Evolutionary conservation across 1,140 invertebrate genomes (phyloP), one percentile per base, ranked within the genome.

Genomic region (Ptiloglossa arizonensis): DNA sequence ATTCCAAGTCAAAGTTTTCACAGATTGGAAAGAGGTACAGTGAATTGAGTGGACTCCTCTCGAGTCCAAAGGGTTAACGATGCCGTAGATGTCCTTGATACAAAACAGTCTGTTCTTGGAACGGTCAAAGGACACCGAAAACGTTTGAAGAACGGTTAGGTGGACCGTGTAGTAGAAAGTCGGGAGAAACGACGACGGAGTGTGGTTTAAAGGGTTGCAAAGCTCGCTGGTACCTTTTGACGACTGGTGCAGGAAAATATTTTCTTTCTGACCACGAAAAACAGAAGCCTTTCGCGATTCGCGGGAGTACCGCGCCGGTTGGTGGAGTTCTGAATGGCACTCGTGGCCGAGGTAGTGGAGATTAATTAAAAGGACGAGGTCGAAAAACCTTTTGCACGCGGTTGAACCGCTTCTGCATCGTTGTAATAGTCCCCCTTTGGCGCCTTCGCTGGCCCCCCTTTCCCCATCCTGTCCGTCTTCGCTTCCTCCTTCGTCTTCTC

Each of bases 321-420:
- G 27, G 27, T 48, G 57, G 50, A 82, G 74, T 24, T 80, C 46
- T 74, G 75, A 79, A 75, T 83, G 81, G 79, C 72, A 83, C 82
- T 83, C 76, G 81, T 66, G 76, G 62, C 78, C 70, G 76, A 79
- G 50, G 72, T 63, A 64, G 80, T 67, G 29, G 68, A 86, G 85
- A 86, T 86, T 86, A 86, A 86, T 86, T 86, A 86, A 86, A 86
- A 80, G 80, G 64, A 80, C 62, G 76, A 80, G 79, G 83, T 79
- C 76, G 69, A 82, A 81, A n/a, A 86, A 80, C 62, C 83, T 86
- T 87, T 86, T 24, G 63, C 70, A 41, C 57, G 63, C 79, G 70
- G 44, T 83, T 82, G 64, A 74, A 62, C 46, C 50, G 70, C 9
- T 29, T 38, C 60, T 50, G n/a, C 4, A 24, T 13, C 46, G 8